Evolutionary conservation across 2,113 vertebrate species (phyloP).

Genomic region (Ctenomys sociabilis): DNA sequence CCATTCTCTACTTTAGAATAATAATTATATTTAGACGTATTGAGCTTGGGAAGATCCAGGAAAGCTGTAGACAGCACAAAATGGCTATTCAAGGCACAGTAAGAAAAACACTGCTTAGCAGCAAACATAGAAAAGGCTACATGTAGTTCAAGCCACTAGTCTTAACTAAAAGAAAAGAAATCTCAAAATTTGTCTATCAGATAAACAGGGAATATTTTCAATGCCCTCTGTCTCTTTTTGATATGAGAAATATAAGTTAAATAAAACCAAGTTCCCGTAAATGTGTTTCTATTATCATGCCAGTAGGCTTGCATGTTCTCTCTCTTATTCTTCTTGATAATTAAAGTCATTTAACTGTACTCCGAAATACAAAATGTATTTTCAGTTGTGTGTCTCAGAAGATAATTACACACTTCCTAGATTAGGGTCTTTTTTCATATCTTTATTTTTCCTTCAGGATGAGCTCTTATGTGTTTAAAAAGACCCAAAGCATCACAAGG

Average conservation of each 20-base stretch:
- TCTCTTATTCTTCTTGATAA: not conserved
- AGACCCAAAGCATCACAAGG: not conserved
- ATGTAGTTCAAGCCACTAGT: not conserved
- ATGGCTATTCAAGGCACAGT: not conserved
- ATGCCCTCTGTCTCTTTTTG: not conserved
- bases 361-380: slow-evolving; percentile 17
- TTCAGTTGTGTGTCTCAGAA: not conserved
- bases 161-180: not conserved
- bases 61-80: not conserved
- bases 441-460: not conserved
- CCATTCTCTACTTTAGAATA: slow-evolving; percentile 15
- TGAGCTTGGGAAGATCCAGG: not conserved
- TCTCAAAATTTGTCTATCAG: not conserved
- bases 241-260: slow-evolving; percentile 1
- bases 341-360: slow-evolving; percentile 48
- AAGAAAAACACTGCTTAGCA: not conserved
- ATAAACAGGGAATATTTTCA: not conserved
- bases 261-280: not conserved
- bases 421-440: not conserved
- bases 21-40: slow-evolving; percentile 28
- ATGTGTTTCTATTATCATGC: not conserved
- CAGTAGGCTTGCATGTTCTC: not conserved
- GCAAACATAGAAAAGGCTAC: not conserved
- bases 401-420: not conserved
- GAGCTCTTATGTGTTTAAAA: not conserved